phyloP scores from a whole-genome alignment of 2,113 vertebrate species.

The Cacatua alba region DNA sequence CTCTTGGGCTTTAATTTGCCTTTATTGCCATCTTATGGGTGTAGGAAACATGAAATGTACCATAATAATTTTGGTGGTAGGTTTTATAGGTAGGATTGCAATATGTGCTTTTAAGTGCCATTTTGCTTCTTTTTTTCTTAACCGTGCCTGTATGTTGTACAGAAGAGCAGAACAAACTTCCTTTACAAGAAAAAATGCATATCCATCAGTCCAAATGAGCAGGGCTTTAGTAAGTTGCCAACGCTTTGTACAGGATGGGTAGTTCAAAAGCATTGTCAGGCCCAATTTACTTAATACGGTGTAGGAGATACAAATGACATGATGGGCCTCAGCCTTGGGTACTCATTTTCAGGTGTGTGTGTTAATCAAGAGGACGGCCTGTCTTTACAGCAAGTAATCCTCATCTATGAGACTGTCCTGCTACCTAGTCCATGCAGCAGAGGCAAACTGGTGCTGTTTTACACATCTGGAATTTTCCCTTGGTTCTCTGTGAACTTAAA shows the following conservation, averaged over 20 bases:
- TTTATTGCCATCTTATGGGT: background rate
- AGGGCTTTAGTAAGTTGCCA: background rate
- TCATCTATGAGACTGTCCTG: background rate
- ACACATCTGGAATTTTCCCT: background rate
- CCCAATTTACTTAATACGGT: background rate
- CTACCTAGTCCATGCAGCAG: rapidly evolving
- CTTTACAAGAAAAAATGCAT: background rate
- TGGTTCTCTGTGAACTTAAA: background rate
- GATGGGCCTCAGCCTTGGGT: background rate
- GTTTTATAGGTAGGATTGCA: background rate
- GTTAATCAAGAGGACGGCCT: background rate
- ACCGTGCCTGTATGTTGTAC: background rate
- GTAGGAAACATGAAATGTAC: background rate
- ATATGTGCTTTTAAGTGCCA: background rate
- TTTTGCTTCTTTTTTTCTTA: background rate
- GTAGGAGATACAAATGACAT: rapidly evolving
- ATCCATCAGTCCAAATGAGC: background rate
- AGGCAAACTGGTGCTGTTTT: background rate
- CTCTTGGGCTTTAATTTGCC: conserved; percentile 23
- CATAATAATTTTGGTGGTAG: background rate
- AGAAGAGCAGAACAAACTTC: background rate
- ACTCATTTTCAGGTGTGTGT: background rate
- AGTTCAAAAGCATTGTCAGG: background rate
- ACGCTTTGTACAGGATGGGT: background rate
- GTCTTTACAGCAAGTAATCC: background rate